Percentiles rank a stretch among this genome's conserved stretches.
phyloP scores from a whole-genome alignment of 2,888 invertebrate genomes.

The Gerris lacustris region DNA sequence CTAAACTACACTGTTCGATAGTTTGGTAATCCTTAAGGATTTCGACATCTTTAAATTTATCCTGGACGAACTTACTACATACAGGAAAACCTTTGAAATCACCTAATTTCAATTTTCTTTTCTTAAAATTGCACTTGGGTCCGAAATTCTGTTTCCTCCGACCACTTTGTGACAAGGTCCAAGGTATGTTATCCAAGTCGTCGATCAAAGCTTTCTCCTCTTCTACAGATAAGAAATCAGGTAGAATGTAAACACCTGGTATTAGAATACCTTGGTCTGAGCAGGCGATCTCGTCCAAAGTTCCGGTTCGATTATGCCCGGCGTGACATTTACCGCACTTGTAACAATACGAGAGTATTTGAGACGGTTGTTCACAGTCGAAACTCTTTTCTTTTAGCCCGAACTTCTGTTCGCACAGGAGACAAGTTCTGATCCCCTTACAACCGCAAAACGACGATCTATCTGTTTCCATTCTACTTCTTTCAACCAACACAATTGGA shows the following conservation, averaged over 20 bases:
- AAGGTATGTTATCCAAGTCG: slow-evolving; percentile 64
- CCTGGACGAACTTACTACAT: slow-evolving; percentile 64
- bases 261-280: slow-evolving; percentile 38
- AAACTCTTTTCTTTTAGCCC: slow-evolving; percentile 34
- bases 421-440: slow-evolving; percentile 81
- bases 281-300: slow-evolving; percentile 38
- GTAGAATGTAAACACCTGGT: slow-evolving; percentile 37
- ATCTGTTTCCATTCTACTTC: slow-evolving; percentile 41
- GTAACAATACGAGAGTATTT: slow-evolving; percentile 48
- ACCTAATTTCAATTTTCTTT: slow-evolving; percentile 63
- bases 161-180: slow-evolving; percentile 91
- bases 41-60: slow-evolving; percentile 50
- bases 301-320: slow-evolving; percentile 55
- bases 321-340: slow-evolving; percentile 61
- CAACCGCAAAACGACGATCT: slow-evolving; percentile 73
- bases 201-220: slow-evolving; percentile 57
- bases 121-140: slow-evolving; percentile 97
- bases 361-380: neutral
- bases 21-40: slow-evolving; percentile 35
- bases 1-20: slow-evolving; percentile 67
- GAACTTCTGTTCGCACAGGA: slow-evolving; percentile 64
- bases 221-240: slow-evolving; percentile 56
- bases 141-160: slow-evolving; percentile 94
- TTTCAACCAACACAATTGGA: neutral
- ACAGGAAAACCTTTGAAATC: slow-evolving; percentile 77